Evolutionary conservation across 1,140 invertebrate species (phyloP).

Genomic region (Eufriesea mexicana): DNA sequence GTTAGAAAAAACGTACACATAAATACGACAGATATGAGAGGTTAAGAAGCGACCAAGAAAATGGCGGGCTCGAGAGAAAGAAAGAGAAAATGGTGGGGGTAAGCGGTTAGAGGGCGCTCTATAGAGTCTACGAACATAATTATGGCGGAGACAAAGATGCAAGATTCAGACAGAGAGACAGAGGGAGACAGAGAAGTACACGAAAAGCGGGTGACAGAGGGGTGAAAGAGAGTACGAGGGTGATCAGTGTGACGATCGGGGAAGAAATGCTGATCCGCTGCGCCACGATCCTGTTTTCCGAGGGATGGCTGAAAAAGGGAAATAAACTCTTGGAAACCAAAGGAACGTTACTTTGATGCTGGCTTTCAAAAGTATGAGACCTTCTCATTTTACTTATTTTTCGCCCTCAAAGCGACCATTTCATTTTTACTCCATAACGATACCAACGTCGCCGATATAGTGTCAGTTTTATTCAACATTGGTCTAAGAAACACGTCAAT

Average conservation of each 20-base stretch:
- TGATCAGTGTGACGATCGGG: neutral
- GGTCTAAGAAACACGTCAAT: no score
- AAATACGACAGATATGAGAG: conserved; percentile 67
- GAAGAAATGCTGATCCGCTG: conserved; percentile 8
- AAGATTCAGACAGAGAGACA: conserved; percentile 32
- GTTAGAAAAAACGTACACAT: conserved; percentile 78
- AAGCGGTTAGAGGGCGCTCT: neutral
- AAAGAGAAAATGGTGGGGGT: neutral
- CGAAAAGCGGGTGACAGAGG: neutral
- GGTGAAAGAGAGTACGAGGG: neutral
- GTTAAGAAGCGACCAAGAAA: conserved; percentile 54
- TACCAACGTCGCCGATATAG: no score
- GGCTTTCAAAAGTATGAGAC: no score
- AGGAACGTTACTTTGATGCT: no score
- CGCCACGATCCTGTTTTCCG: neutral
- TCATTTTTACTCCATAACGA: no score
- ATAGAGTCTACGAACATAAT: conserved; percentile 1
- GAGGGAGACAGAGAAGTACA: neutral
- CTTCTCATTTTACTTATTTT: no score
- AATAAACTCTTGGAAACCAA: neutral
- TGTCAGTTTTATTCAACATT: no score
- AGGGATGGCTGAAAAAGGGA: neutral
- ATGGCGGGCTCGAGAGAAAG: conserved; percentile 6
- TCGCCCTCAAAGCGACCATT: no score
- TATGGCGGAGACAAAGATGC: neutral